Base-by-base conservation (phyloP, 2,888 invertebrate species). In the Pilophorus perplexus region DNA sequence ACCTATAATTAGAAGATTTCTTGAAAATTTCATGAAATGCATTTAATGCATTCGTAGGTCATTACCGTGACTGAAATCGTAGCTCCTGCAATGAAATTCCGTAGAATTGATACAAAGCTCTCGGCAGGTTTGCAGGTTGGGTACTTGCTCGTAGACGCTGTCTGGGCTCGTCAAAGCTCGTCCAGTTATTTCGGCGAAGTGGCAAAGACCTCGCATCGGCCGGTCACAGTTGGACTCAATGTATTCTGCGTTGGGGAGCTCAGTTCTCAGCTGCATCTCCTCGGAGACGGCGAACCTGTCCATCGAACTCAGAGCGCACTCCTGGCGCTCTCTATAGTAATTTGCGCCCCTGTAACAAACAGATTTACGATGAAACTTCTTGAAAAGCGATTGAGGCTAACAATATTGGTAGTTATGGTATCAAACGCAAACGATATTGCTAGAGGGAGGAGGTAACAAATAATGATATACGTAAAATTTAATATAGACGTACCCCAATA, bases 171-270 rank as follows among this genome's bases (percentile, higher is more conserved):
- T 76, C 48, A 78, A 72, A 16, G 77, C 74, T 20, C 72, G 70
- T 42, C 75, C 75, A 12, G 70, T 70, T 42, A 75, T 71, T 55
- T 73, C 72, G 33, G 74, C 73, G 68, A 78, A 78, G 68, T 77
- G 76, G 67, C 78, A 78, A 74, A 77, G 74, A 50, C 74, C 75
- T 59, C 74, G 74, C 5, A 76, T 75, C 44, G 76, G 76, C 25
- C 73, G 73, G n/a, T 77, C 76, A 69, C 79, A 80, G 71, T 79
- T 78, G 28, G 77, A 76, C 71, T 80, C 79, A 69, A 78, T 72
- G 71, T 79, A 79, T 55, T 78, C 78, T 18, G 75, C 65, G n/a
- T 50, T 44, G 3, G 16, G 16, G 2, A 20, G 69, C 14, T 68
- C 66, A 27, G 71, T 60, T 28, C 73, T 69, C 66, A 74, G 46